Conservation (phyloP, 2,113 vertebrate species). For the Pelvicachromis taeniatus region DNA sequence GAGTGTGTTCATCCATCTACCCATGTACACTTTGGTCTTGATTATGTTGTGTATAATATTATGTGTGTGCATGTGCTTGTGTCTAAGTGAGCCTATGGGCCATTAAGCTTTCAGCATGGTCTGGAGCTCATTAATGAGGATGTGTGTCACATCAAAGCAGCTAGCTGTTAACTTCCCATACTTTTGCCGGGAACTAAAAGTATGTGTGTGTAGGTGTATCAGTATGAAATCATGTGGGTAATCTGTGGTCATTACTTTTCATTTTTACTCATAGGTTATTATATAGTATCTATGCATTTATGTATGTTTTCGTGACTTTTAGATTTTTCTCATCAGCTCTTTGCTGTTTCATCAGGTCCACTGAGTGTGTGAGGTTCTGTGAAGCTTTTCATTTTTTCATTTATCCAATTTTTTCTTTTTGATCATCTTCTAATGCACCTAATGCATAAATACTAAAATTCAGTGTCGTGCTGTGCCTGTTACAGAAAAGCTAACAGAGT, state of each 20-base stretch:
- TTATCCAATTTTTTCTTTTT: not conserved
- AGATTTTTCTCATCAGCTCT: not conserved
- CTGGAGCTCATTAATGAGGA: conserved; percentile 23
- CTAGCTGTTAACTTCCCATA: not conserved
- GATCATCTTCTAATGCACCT: not conserved
- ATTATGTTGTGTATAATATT: not conserved
- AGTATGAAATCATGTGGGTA: not conserved
- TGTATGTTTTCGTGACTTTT: not conserved
- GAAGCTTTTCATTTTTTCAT: not conserved
- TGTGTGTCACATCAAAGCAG: conserved; percentile 26
- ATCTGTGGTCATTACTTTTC: not conserved
- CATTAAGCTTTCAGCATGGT: conserved; percentile 10
- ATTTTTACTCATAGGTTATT: not conserved
- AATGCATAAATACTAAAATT: not conserved
- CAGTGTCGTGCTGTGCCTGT: rapidly evolving
- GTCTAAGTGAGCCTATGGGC: not conserved
- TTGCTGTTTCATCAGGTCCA: not conserved
- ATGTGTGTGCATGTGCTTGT: not conserved
- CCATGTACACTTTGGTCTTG: not conserved
- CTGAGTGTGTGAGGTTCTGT: not conserved
- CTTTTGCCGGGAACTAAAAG: not conserved
- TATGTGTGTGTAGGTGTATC: not conserved
- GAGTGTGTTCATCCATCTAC: not conserved
- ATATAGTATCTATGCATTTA: not conserved
- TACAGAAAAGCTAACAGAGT: not conserved